Evolutionary conservation across 92 coral and sea anemone species (phyloP).

Genomic region (Metridium senile): DNA sequence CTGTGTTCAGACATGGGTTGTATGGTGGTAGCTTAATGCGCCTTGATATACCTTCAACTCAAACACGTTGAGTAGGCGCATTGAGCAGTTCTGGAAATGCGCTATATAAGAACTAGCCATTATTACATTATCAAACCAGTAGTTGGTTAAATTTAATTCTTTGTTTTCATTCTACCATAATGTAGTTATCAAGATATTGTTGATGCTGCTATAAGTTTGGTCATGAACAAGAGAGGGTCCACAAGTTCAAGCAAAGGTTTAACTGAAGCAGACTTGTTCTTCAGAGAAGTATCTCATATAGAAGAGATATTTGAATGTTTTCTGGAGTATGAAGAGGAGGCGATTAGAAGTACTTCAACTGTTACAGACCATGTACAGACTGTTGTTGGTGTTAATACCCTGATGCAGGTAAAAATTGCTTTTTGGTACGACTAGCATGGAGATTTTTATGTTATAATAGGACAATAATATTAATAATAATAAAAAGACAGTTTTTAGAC

Average conservation of each 20-base stretch:
- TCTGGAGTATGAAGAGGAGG: conserved; percentile 77
- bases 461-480: too few species aligned
- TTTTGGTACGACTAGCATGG: not conserved
- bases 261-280: conserved; percentile 91
- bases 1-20: too few species aligned
- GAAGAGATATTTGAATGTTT: conserved; percentile 79
- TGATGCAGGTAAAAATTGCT: conserved; percentile 64
- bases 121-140: too few species aligned
- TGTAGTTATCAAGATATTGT: conserved; percentile 72
- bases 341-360: conserved; percentile 45
- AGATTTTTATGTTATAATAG: not conserved
- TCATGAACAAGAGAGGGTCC: conserved; percentile 61
- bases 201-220: conserved; percentile 65
- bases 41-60: too few species aligned
- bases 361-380: conserved; percentile 51
- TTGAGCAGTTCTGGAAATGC: too few species aligned
- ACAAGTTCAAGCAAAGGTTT: conserved; percentile 63
- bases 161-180: too few species aligned
- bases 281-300: conserved; percentile 87
- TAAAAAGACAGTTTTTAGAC: too few species aligned
- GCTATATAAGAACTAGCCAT: too few species aligned
- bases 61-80: too few species aligned
- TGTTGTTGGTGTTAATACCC: conserved; percentile 70
- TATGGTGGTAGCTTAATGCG: too few species aligned
- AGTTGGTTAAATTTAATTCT: too few species aligned